Conservation (phyloP, 53 echinoderm and acorn worm genomes). For the Pentamera pediparva region DNA sequence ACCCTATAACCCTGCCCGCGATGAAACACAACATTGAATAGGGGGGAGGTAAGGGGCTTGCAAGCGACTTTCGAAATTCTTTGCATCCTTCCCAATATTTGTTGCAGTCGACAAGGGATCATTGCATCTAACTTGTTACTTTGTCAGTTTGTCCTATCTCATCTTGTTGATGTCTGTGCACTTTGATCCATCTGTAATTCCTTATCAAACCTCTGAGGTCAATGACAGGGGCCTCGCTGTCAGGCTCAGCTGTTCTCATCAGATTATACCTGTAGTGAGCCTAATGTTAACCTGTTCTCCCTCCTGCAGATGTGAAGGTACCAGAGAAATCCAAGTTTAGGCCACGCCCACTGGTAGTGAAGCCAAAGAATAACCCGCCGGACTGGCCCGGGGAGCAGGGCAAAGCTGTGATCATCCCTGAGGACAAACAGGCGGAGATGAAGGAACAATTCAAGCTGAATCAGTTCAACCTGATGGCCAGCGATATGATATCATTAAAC, state of each 20-base stretch:
- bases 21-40: too few species aligned
- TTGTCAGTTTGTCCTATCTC: too few species aligned
- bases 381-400: conserved; percentile 93
- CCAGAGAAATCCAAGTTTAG: conserved; percentile 4
- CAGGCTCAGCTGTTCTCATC: too few species aligned
- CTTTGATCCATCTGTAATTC: too few species aligned
- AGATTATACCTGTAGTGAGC: background rate
- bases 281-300: background rate
- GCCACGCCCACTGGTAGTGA: conserved; percentile 14
- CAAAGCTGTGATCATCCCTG: conserved; percentile 85
- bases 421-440: conserved; percentile 67
- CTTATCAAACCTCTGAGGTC: too few species aligned
- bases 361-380: conserved; percentile 45
- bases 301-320: conserved; percentile 26
- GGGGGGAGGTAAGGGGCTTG: too few species aligned
- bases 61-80: too few species aligned
- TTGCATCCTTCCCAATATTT: too few species aligned
- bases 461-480: conserved; percentile 94
- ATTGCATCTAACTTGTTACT: background rate
- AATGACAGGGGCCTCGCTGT: too few species aligned
- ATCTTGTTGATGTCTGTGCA: too few species aligned
- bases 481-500: conserved; percentile 92
- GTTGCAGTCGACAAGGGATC: too few species aligned
- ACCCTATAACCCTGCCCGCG: too few species aligned
- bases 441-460: conserved; percentile 95